Conservation (phyloP, 2,113 vertebrate genomes). For the Rhinoptilus africanus region DNA sequence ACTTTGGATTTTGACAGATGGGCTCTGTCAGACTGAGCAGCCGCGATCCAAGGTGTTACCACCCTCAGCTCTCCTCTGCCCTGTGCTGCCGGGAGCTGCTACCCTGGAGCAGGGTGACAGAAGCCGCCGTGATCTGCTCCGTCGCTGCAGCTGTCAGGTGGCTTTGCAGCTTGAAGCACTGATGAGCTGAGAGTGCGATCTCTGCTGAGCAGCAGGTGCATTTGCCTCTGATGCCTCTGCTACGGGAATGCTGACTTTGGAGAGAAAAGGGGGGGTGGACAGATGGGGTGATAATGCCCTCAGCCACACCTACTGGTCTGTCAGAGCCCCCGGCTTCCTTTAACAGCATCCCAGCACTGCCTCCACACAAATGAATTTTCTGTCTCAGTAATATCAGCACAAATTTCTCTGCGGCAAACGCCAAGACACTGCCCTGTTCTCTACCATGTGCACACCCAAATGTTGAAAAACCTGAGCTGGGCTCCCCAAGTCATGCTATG, state of each 20-base stretch:
- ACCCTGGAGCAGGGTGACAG: not conserved
- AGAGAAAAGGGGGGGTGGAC: not conserved
- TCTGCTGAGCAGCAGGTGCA: not conserved
- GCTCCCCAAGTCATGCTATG: rapidly evolving
- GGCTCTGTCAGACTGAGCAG: not conserved
- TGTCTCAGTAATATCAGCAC: not conserved
- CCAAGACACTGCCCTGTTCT: not conserved
- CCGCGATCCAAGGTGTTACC: not conserved
- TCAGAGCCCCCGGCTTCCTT: not conserved
- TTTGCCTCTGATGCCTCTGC: not conserved
- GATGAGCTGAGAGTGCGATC: not conserved
- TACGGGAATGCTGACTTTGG: not conserved
- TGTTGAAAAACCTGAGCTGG: not conserved
- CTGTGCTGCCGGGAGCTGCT: not conserved
- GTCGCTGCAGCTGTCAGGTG: rapidly evolving
- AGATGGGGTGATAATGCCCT: conserved; percentile 27
- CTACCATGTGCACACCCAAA: not conserved
- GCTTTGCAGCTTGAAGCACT: not conserved
- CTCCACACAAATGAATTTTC: not conserved
- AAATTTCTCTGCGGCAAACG: not conserved
- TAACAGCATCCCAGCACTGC: not conserved
- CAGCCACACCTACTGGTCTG: not conserved
- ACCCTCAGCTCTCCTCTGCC: not conserved
- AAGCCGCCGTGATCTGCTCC: not conserved
- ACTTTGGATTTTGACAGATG: not conserved